phyloP scores from a whole-genome alignment of 2,113 vertebrate species.

The Malurus cyaneus region DNA sequence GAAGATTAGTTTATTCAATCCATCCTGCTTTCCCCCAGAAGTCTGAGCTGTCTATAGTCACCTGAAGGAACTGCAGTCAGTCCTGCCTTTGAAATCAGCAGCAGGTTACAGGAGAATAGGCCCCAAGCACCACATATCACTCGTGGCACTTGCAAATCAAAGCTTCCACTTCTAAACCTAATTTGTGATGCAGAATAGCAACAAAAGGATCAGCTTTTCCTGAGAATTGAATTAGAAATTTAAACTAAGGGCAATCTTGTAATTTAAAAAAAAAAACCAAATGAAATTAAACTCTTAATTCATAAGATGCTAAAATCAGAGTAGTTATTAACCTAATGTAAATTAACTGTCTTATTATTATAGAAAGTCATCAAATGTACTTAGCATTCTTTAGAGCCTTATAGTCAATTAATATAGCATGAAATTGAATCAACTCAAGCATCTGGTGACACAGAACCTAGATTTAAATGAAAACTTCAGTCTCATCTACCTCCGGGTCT shows the following conservation, averaged over 20 bases:
- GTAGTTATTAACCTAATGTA: constrained; percentile 50
- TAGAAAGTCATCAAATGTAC: constrained; percentile 54
- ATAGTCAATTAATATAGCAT: constrained; percentile 57
- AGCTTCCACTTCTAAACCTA: not conserved
- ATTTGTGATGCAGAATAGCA: not conserved
- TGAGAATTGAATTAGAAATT: constrained; percentile 20
- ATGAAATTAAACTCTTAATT: constrained; percentile 30
- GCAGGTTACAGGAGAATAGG: not conserved
- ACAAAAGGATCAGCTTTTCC: not conserved
- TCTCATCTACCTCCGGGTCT: constrained; percentile 18
- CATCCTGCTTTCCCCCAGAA: not conserved
- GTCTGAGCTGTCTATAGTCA: not conserved
- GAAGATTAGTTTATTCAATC: constrained; percentile 4
- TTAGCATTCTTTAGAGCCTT: constrained; percentile 49
- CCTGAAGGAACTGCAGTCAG: not conserved
- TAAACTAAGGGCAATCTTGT: constrained; percentile 13
- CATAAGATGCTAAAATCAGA: constrained; percentile 36
- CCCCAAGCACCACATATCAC: not conserved
- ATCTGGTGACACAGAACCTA: constrained; percentile 40
- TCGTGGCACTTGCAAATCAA: not conserved
- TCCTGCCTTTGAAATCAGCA: not conserved
- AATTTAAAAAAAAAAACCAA: constrained; percentile 26
- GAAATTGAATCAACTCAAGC: constrained; percentile 57
- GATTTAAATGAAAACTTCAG: constrained; percentile 55
- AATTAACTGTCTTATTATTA: constrained; percentile 59